These are phyloP conservation scores for Peucedramus taeniatus DNA, from an alignment of 2,113 vertebrate species.

Conservation along the genomic window DNA sequence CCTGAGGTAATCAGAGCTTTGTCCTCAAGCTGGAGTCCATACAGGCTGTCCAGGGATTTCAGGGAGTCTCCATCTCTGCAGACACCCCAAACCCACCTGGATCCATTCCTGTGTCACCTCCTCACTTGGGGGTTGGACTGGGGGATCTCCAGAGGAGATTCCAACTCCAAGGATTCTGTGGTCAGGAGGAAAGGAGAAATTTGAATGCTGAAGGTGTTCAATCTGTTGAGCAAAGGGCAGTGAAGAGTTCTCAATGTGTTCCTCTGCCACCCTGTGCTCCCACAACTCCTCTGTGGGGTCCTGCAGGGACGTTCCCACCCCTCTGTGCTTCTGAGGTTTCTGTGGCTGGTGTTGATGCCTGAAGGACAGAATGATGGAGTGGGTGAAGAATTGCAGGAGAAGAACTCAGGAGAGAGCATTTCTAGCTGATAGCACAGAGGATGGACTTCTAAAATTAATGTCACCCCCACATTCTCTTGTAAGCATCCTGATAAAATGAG, in stretches of 20 bases:
- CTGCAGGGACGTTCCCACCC: too few species aligned
- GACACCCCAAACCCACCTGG: not conserved
- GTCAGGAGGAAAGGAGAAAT: not conserved
- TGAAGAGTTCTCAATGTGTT: rapidly evolving
- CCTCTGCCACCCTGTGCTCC: rapidly evolving
- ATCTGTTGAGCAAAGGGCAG: not conserved
- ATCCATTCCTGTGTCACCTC: not conserved
- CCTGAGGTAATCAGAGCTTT: not conserved
- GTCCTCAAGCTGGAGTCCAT: not conserved
- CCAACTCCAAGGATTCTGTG: not conserved
- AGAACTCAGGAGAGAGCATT: not conserved
- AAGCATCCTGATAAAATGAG: not conserved
- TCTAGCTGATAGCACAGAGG: not conserved
- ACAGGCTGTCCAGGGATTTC: not conserved
- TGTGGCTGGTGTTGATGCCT: not conserved
- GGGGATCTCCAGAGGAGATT: not conserved
- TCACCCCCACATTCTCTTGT: not conserved
- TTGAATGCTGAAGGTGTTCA: not conserved
- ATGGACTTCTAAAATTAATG: not conserved
- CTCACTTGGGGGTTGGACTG: too few species aligned
- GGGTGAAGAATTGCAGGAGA: not conserved
- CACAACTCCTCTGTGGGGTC: not conserved
- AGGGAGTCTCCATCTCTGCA: not conserved
- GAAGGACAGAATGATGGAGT: not conserved
- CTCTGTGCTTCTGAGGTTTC: not conserved